Evolutionary conservation across 2,113 vertebrate genomes (phyloP).

Genomic region (Ctenomys sociabilis): DNA sequence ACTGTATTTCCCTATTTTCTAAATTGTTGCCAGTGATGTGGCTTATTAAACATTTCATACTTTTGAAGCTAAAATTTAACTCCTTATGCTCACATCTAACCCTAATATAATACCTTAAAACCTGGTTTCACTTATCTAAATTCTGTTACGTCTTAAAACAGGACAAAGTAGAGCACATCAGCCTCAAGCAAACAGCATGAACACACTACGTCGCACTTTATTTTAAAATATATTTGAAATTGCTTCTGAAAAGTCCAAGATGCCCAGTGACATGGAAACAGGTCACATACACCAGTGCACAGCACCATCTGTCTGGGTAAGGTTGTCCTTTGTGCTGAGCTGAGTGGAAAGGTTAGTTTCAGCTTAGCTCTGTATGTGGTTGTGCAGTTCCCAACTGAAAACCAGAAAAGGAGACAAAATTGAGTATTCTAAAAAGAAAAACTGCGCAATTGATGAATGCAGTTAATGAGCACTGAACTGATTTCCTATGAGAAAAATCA

Average conservation of each 20-base stretch:
- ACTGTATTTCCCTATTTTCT: neutral
- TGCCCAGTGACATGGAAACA: constrained; percentile 77
- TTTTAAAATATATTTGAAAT: constrained; percentile 78
- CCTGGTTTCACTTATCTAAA: constrained; percentile 48
- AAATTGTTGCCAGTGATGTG: constrained; percentile 24
- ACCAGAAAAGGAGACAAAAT: constrained; percentile 11
- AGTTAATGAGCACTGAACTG: neutral
- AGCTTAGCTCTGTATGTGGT: constrained; percentile 66
- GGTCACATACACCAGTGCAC: constrained; percentile 66
- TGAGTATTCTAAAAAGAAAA: constrained; percentile 51
- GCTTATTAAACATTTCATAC: constrained; percentile 22
- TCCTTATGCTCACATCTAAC: neutral
- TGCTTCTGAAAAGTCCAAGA: constrained; percentile 65
- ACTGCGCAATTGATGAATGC: neutral
- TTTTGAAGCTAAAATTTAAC: constrained; percentile 42
- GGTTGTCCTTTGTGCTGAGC: constrained; percentile 58
- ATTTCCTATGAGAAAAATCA: neutral
- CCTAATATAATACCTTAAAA: constrained; percentile 19
- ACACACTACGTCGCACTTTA: constrained; percentile 63
- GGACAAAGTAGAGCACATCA: neutral
- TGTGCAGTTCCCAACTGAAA: constrained; percentile 44
- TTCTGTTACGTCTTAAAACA: constrained; percentile 36
- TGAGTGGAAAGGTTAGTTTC: constrained; percentile 74
- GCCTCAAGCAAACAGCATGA: constrained; percentile 60
- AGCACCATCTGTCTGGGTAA: constrained; percentile 76